Base-by-base conservation (phyloP, 2,797 vertebrate species). In the Lagodon rhomboides region DNA sequence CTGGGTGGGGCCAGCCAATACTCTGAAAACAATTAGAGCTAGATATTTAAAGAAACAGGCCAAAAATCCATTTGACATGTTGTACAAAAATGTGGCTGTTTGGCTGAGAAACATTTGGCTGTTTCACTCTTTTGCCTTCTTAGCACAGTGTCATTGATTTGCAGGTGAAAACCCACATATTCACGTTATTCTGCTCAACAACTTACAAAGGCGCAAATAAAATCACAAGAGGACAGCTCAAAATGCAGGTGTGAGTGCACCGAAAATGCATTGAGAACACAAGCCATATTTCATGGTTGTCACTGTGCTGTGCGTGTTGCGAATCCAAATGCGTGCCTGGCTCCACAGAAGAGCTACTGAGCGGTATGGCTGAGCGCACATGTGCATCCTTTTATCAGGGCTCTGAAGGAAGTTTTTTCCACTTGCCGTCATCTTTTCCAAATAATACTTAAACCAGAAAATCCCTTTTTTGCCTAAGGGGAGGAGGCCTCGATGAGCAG, bases 1-100 rank as follows among this genome's bases (percentile, higher is more conserved):
- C 66, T 74, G 85, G 88, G 82, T 78, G 87, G 84, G 67, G 80
- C 76, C 5, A 47, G 59, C 69, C 63, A 81, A 87, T 75, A 70
- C 65, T 85, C 85, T 84, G 81, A 84, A 81, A 89, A 89, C 85
- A 87, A 85, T 86, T 77, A 76, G 4, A 79, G 81, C 65, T 55
- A 63, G 64, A 87, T 85, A 55, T 84, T 86, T 79, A 66, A 81
- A 81, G 68, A 78, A 56, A 66, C 49, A 78, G 60, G 67, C 25
- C 34, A 38, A 62, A 62, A 74, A 65, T 54, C 15, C 20, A 38
- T 70, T 27, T 27, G 18, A 74, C 56, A 65, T 11, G 43, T 61
- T 63, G 9, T 27, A 25, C 2, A 60, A 70, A 22, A 68, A 38
- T 47, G 66, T 69, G 17, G 63, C 68, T 12, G 8, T 56, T 55